Conservation (phyloP, 2,113 vertebrate genomes). For the Stomatorhinus ivindoensis region DNA sequence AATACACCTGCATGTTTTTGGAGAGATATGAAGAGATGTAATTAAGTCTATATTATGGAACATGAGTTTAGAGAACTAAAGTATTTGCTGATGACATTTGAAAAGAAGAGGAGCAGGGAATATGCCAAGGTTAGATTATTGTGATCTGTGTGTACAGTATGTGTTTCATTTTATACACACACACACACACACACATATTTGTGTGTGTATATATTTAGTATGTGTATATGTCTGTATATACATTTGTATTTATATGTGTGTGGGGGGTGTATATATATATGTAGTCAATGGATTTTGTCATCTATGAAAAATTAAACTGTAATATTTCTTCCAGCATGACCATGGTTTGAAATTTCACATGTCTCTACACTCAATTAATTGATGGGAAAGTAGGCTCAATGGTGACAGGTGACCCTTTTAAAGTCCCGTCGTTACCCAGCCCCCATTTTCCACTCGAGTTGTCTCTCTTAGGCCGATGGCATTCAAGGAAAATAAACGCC, state of each 20-base stretch:
- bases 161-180: not conserved
- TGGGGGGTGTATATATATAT: not conserved
- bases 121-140: not conserved
- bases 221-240: not conserved
- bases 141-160: not conserved
- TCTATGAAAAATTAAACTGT: not conserved
- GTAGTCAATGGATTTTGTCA: not conserved
- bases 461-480: constrained; percentile 39
- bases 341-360: not conserved
- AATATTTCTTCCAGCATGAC: not conserved
- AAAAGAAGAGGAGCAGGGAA: not conserved
- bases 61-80: not conserved
- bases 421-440: constrained; percentile 27
- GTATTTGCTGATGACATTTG: not conserved
- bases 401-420: not conserved
- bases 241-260: not conserved
- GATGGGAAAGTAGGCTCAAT: not conserved
- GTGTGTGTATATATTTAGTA: too few species aligned
- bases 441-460: constrained; percentile 45
- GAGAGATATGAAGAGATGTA: not conserved
- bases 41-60: constrained; percentile 1
- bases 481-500: constrained; percentile 34
- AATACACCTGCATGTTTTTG: not conserved
- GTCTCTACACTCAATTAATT: not conserved
- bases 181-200: too few species aligned